These are phyloP conservation scores for Campoletis sonorensis DNA, from an alignment of 1,140 invertebrate genomes.

Conservation along the genomic window DNA sequence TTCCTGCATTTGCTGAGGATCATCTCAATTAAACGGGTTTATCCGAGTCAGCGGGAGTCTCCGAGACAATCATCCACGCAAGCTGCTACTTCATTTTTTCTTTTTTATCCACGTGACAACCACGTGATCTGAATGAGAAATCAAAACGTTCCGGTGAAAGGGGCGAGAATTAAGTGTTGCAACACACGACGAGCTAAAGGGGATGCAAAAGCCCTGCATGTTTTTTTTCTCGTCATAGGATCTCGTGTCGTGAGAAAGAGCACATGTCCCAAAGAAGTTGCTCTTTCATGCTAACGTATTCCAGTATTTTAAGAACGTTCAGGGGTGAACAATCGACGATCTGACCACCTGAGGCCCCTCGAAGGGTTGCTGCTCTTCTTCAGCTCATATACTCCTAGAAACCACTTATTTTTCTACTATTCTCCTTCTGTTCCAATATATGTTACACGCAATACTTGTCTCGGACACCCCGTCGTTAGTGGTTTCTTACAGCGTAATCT, in stretches of 20 bases:
- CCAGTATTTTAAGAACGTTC: neutral
- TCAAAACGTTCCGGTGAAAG: constrained; percentile 53
- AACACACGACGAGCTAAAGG: neutral
- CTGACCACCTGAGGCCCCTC: constrained; percentile 60
- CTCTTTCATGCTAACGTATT: constrained; percentile 10
- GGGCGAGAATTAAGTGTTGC: neutral
- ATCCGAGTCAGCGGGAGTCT: constrained; percentile 64
- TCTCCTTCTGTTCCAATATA: neutral
- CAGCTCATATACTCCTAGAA: constrained; percentile 16
- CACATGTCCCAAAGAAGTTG: constrained; percentile 41
- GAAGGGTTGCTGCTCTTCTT: constrained; percentile 53
- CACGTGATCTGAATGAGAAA: constrained; percentile 66
- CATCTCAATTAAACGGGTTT: constrained; percentile 74
- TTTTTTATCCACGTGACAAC: constrained; percentile 51
- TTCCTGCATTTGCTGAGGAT: constrained; percentile 52
- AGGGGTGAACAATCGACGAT: constrained; percentile 63
- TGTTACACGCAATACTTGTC: constrained; percentile 44
- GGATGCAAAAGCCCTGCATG: constrained; percentile 55
- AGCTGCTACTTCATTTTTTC: constrained; percentile 48
- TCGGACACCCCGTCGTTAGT: constrained; percentile 70
- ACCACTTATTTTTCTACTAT: constrained; percentile 16
- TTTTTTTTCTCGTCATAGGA: constrained; percentile 43
- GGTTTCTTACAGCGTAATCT: constrained; percentile 70
- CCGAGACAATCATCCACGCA: constrained; percentile 33
- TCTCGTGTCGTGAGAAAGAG: constrained; percentile 63